Evolutionary conservation across 2,113 vertebrate genomes (phyloP).

Genomic region (Saccopteryx bilineata): DNA sequence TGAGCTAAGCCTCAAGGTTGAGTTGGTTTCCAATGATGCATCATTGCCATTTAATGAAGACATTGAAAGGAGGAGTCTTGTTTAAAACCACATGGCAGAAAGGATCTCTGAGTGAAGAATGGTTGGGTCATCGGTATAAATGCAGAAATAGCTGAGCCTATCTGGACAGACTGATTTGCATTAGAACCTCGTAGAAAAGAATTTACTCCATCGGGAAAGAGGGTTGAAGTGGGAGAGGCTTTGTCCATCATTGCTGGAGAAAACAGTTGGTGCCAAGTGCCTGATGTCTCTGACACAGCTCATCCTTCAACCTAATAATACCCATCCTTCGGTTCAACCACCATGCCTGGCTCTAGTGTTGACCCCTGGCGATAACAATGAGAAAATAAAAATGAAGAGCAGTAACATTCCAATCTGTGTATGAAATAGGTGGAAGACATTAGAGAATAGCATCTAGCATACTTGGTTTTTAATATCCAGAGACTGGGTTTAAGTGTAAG

Average conservation of each 20-base stretch:
- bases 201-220: neutral
- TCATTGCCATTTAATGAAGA: neutral
- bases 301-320: neutral
- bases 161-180: neutral
- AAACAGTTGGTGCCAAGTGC: neutral
- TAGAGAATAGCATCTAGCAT: neutral
- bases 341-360: neutral
- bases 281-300: neutral
- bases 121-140: neutral
- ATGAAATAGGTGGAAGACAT: neutral
- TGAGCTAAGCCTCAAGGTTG: neutral
- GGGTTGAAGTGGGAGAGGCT: neutral
- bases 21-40: neutral
- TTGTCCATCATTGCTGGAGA: neutral
- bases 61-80: neutral
- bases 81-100: neutral
- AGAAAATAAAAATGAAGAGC: neutral
- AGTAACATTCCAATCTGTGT: neutral
- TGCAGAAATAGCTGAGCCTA: neutral
- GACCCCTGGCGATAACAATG: neutral
- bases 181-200: neutral
- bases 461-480: neutral
- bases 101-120: constrained; percentile 3
- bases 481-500: neutral
- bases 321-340: neutral